These are phyloP conservation scores for Megaustenia siamemsis DNA, from an alignment of 2,888 invertebrate genomes.

Conservation along the genomic window DNA sequence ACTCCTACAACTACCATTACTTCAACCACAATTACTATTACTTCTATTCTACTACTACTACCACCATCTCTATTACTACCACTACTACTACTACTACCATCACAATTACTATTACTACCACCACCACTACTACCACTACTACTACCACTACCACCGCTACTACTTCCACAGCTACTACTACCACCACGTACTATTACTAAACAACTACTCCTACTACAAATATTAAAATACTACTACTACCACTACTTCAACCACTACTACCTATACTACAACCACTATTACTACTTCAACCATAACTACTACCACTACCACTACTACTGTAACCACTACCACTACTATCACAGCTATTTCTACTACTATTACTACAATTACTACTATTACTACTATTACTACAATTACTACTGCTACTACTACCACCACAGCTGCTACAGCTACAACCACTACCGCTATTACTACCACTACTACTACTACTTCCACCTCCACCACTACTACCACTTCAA, in stretches of 20 bases:
- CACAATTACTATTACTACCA: constrained; percentile 6
- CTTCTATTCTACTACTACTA: constrained; percentile 29
- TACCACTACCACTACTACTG: too few relatives aligned
- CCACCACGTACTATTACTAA: constrained; percentile 11
- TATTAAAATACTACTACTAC: constrained; percentile 14
- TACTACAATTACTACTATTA: too few relatives aligned
- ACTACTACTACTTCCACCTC: too few relatives aligned
- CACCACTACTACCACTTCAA: too few relatives aligned
- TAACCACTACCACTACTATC: too few relatives aligned
- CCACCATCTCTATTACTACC: constrained; percentile 11
- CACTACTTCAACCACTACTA: neutral
- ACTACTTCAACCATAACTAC: too few relatives aligned
- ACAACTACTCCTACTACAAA: constrained; percentile 16
- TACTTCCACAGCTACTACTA: constrained; percentile 23
- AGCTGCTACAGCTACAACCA: too few relatives aligned
- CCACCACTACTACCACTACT: constrained; percentile 18
- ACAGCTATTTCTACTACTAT: too few relatives aligned
- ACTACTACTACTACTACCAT: constrained; percentile 18
- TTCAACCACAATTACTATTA: constrained; percentile 11
- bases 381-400: too few relatives aligned
- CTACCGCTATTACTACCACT: too few relatives aligned
- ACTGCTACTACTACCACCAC: too few relatives aligned
- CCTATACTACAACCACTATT: neutral
- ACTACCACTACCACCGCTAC: constrained; percentile 14
- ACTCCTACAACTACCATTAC: constrained; percentile 7